Evolutionary conservation across 2,797 vertebrate genomes (phyloP), one percentile per base, ranked within the genome.

Genomic region (Danio albolineatus): DNA sequence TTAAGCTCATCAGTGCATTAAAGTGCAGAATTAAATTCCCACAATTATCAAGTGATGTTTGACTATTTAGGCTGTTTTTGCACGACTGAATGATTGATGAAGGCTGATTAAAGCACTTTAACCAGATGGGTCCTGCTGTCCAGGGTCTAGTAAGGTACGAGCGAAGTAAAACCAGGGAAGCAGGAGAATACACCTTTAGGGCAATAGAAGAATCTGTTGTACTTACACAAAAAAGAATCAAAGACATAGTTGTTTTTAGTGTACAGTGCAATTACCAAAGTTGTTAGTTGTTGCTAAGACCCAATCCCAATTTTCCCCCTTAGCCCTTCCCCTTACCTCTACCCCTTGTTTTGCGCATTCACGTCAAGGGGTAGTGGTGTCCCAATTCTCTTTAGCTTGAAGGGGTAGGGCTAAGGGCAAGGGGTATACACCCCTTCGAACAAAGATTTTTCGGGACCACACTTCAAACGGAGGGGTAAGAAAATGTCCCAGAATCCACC

Each of bases 21-120:
- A 70, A 78, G 46, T 61, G 36, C 76, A 71, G 13, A 61, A 51
- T 71, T 53, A 71, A 71, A 70, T 62, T 28, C 19, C 36, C 9
- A 53, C 46, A 71, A 71, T 70, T 61, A 78, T 17, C 66, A 78
- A 61, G 38, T n/a, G 57, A 71, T 61, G 51, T 70, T 71, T 61
- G 14, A 71, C 10, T 71, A 16, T 60, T 67, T 38, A 19, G 12
- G 16, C 56, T 51, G n/a, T 61, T 64, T 73, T 28, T 43, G 17
- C 53, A 16, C 73, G 79, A 62, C 17, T 10, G 9, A 6, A 10
- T 62, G 48, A 44, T 72, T 79, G 39, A 72, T 53, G 54, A 60
- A 70, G 60, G 28, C 13, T 59, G 28, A 69, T 49, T 69, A 39
- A 12, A 41, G 66, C 77, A 41, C 56, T 72, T 61, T 4, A 78